Evolutionary conservation across 1,140 invertebrate species (phyloP), one percentile per base, ranked within the genome.

Genomic region (Monomorium pharaonis): DNA sequence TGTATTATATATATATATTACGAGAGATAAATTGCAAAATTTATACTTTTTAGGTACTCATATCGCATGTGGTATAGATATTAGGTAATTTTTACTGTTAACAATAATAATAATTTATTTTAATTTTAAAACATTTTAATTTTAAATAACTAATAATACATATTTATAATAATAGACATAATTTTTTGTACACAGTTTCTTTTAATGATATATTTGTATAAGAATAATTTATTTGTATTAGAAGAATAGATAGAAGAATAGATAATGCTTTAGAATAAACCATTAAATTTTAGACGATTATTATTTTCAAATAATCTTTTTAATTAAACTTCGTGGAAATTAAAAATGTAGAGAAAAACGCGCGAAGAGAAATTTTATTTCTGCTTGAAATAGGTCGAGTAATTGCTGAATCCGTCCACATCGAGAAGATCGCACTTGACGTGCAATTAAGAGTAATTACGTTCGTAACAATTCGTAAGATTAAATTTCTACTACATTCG

Each of bases 401-500:
- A 81, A 81, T 81, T 81, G 78, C 65, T 56, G 67, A 81, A 70
- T 81, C 24, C 49, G 67, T 56, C 51, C 24, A 44, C 76, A 56
- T 81, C 65, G 49, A 27, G 18, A 14, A 44, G 44, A 70, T 81
- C 33, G 49, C 60, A 80, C 65, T 81, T 81, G 63, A 81, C 49
- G 37, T 56, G 65, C 63, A 81, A 81, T 81, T 81, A 81, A 81
- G 42, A 81, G 14, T 81, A 81, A 81, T 81, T 81, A 81, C 18
- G 24, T 72, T 58, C 49, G 49, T 81, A 81, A 72, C 37, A 65
- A 72, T 81, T 81, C 14, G 63, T 56, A 58, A 81, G 7, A 81
- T 81, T 81, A 81, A 81, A 81, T 70, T 56, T 81, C 6, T 51
- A 70, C 21, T 54, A 56, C 21, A 56, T 47, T 12, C 16, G 16